A percentile compares a stretch with the other conserved stretches of the same genome.
Conservation (phyloP, 2,797 vertebrate genomes). For the Sternarchorhynchus goeldii region DNA sequence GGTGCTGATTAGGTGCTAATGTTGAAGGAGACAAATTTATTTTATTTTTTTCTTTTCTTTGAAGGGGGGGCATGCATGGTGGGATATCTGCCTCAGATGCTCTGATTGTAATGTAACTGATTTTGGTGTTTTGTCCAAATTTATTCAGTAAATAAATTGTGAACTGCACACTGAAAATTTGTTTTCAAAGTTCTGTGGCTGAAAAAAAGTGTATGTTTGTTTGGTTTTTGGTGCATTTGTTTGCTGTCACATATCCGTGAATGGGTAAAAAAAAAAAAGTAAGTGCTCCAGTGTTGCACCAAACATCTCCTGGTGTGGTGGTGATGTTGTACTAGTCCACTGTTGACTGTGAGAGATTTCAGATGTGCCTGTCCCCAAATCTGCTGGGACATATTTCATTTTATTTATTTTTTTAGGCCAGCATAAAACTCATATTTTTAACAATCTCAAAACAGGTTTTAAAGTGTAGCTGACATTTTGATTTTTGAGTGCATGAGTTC, state of each 20-base stretch:
- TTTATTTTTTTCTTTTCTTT: slow-evolving; percentile 63
- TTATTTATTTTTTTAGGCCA: background rate
- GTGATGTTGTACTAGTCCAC: background rate
- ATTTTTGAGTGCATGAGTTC: background rate
- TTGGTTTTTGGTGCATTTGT: background rate
- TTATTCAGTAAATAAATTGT: slow-evolving; percentile 99
- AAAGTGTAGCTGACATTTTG: too few relatives aligned
- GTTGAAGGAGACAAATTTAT: slow-evolving; percentile 81
- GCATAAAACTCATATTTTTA: background rate
- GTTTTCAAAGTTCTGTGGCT: background rate
- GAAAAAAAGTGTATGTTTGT: background rate
- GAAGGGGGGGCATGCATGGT: slow-evolving; percentile 91
- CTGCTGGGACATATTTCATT: background rate
- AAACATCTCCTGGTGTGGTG: background rate
- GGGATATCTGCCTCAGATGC: slow-evolving; percentile 98
- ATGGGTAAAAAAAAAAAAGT: too few relatives aligned
- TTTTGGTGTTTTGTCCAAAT: slow-evolving; percentile 99
- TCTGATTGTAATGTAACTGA: slow-evolving; percentile 98
- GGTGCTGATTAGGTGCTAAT: slow-evolving; percentile 91
- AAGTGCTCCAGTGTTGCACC: background rate
- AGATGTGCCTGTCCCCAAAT: background rate
- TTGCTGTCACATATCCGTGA: background rate
- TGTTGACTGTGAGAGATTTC: too few relatives aligned
- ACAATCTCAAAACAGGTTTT: too few relatives aligned
- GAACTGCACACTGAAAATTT: slow-evolving; percentile 82